Evolutionary conservation across 2,113 vertebrate genomes (phyloP), one percentile per base, ranked within the genome.

Genomic region (Leucopsar rothschildi): DNA sequence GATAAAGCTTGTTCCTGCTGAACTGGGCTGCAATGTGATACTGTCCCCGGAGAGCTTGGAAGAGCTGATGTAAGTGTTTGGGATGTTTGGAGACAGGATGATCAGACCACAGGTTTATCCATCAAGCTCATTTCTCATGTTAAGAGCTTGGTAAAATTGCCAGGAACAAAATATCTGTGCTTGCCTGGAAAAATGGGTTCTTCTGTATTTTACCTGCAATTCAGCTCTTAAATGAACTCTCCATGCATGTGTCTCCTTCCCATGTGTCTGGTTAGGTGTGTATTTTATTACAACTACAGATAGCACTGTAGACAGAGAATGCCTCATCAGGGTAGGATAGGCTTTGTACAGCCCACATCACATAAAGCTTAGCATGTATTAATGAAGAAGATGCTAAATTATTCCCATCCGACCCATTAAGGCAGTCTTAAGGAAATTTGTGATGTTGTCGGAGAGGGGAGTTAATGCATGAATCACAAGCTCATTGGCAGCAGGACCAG

Each of bases 51-150:
- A 94, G 94, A 94, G 75, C 69, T 68, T 75, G 85, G 56, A 94
- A 93, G 52, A 64, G 88, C 90, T 97, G 96, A 97, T 97, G 94
- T 97, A 97, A 96, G 94, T 95, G 95, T 95, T 25, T 9, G 76
- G 65, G 94, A 96, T 92, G 57, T 93, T 92, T 66, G 56, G 72
- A 96, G 95, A 92, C 92, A 86, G 60, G 56, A 49, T 81, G 88
- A 71, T 96, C 90, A 92, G 90, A 78, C 93, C 92, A 88, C 71
- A 81, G 85, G 79, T 94, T 96, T 96, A 97, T 93, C 93, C 93
- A 92, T 94, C 95, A 93, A 52, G 64, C 49, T 88, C 40, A 90
- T 95, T 97, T 71, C 88, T 96, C 82, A 60, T 88, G 65, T 95
- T 78, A 73, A 93, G 56, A 85, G 68, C 64, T 94, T 92, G 90